phyloP scores from a whole-genome alignment of 2,888 invertebrate genomes.

The Poecilus cupreus region DNA sequence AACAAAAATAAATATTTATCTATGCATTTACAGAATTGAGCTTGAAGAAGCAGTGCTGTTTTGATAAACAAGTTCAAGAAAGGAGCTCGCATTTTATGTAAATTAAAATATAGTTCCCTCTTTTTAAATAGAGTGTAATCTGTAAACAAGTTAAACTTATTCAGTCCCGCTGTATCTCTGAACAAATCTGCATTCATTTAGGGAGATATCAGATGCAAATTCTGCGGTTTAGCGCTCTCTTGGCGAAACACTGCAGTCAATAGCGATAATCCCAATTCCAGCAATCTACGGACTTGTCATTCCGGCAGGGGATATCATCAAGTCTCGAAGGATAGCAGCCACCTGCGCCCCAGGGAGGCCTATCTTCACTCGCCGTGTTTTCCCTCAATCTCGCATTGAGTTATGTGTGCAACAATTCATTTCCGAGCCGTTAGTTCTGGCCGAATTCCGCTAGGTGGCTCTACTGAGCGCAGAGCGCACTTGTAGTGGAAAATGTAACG shows the following conservation, averaged over 20 bases:
- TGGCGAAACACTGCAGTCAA: neutral
- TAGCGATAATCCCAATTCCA: neutral
- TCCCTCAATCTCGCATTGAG: constrained; percentile 47
- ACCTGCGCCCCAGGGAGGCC: constrained; percentile 31
- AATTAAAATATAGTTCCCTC: too few species aligned
- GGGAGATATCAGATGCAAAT: neutral
- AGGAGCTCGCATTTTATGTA: too few species aligned
- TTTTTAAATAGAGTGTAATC: too few species aligned
- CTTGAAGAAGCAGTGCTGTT: too few species aligned
- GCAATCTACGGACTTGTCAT: too few species aligned
- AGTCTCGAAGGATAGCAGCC: neutral
- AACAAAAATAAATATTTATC: too few species aligned
- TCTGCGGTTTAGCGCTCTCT: neutral
- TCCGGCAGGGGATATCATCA: neutral
- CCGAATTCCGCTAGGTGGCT: neutral
- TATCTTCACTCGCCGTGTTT: constrained; percentile 46
- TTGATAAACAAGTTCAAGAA: too few species aligned
- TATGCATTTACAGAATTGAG: too few species aligned
- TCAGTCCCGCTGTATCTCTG: neutral
- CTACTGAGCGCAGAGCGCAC: too few species aligned
- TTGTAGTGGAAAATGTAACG: too few species aligned
- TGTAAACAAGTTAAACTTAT: neutral
- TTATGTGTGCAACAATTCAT: constrained; percentile 52
- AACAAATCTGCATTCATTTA: neutral
- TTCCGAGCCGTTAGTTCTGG: constrained; percentile 46